Evolutionary conservation across 2,113 vertebrate species (phyloP).

Genomic region (Tyrannus savana): DNA sequence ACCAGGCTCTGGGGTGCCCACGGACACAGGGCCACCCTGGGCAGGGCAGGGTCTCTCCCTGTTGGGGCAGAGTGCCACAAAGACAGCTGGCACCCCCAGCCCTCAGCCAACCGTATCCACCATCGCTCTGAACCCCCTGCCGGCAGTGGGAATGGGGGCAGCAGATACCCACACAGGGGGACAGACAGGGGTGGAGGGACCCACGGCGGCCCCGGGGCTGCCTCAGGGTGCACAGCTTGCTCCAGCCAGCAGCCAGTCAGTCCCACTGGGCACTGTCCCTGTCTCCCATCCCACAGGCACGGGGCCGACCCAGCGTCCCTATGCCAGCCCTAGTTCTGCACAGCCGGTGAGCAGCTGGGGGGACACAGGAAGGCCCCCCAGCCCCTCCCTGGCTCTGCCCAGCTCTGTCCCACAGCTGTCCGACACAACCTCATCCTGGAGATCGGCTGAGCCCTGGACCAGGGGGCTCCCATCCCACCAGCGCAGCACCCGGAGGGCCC

Average conservation of each 20-base stretch:
- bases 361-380: accelerated
- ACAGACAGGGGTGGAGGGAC: background rate
- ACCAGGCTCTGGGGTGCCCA: accelerated
- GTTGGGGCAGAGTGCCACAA: background rate
- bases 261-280: background rate
- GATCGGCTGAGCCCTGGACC: slow-evolving; percentile 10
- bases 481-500: slow-evolving; percentile 39
- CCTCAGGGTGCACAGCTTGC: accelerated
- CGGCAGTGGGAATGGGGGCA: accelerated
- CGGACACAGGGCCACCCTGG: background rate
- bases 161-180: accelerated
- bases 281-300: background rate
- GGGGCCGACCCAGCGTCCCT: background rate
- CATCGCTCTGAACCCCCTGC: background rate
- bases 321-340: accelerated
- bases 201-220: accelerated
- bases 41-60: background rate
- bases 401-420: background rate
- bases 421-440: background rate
- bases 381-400: background rate
- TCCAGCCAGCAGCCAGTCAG: background rate
- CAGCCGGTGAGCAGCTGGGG: background rate
- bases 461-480: background rate
- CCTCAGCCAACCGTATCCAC: background rate
- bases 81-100: background rate